Evolutionary conservation across 2,888 invertebrate genomes (phyloP).

Genomic region (Brachycybe producta): DNA sequence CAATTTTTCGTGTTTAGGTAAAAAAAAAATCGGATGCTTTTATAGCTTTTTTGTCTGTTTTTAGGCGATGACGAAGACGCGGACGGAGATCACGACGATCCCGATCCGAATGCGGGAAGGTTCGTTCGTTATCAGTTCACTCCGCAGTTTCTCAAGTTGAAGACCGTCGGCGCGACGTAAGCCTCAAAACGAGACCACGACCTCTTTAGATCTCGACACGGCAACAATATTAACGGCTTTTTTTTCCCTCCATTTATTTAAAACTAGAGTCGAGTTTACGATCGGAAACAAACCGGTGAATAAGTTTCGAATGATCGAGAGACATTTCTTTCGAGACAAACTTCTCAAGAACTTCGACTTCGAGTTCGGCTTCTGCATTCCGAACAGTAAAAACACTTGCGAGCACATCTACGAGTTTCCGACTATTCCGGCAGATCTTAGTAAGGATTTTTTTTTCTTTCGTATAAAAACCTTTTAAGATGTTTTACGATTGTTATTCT

Average conservation of each 20-base stretch:
- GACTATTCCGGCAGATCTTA: constrained; percentile 63
- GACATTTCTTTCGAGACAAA: constrained; percentile 87
- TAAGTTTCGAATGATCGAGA: constrained; percentile 96
- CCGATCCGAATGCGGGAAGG: constrained; percentile 80
- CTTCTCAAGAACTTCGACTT: constrained; percentile 96
- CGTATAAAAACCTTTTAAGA: background rate
- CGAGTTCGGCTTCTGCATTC: constrained; percentile 98
- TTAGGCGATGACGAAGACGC: constrained; percentile 23
- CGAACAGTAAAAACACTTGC: constrained; percentile 91
- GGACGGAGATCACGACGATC: constrained; percentile 28
- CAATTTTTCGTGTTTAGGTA: too few relatives aligned
- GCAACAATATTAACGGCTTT: background rate
- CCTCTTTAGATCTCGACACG: background rate
- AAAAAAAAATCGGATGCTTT: too few relatives aligned
- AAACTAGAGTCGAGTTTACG: constrained; percentile 94
- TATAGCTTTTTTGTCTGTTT: constrained; percentile 8
- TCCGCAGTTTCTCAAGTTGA: constrained; percentile 89
- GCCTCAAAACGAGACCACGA: constrained; percentile 31
- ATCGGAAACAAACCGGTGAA: constrained; percentile 81
- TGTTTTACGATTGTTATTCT: background rate
- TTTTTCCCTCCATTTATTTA: constrained; percentile 23
- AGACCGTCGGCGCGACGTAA: constrained; percentile 95
- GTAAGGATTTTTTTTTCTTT: constrained; percentile 43
- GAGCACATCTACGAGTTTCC: constrained; percentile 99
- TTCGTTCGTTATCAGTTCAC: constrained; percentile 99